phyloP scores from a whole-genome alignment of 2,888 invertebrate species.

The Scaeva pyrastri region DNA sequence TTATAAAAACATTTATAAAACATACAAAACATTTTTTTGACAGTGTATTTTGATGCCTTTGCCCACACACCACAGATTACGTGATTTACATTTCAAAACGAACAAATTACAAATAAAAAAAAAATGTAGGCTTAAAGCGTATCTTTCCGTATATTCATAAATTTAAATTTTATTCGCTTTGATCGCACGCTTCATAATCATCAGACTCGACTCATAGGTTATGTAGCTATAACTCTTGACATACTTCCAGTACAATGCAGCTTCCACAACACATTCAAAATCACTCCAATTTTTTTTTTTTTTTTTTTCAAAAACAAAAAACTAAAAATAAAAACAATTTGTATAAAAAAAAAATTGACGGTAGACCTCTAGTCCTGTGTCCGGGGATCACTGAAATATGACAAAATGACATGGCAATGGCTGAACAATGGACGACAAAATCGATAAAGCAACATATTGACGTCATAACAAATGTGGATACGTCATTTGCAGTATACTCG shows the following conservation, averaged over 20 bases:
- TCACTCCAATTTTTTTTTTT: conserved; percentile 2
- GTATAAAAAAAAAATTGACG: conserved; percentile 16
- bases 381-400: conserved; percentile 45
- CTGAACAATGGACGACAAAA: conserved; percentile 56
- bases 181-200: conserved; percentile 60
- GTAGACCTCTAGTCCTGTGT: conserved; percentile 1
- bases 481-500: conserved; percentile 45
- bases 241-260: conserved; percentile 51
- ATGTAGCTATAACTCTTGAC: conserved; percentile 47
- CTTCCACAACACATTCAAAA: neutral
- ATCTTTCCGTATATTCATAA: neutral
- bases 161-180: conserved; percentile 7
- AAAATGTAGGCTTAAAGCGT: neutral
- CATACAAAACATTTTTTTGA: neutral
- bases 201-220: neutral
- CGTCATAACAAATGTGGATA: conserved; percentile 47
- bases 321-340: neutral
- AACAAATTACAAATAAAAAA: neutral
- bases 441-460: conserved; percentile 67
- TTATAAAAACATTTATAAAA: no score
- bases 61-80: neutral
- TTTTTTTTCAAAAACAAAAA: neutral
- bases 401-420: conserved; percentile 46
- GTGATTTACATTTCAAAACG: conserved; percentile 51
- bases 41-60: neutral